A percentile compares a stretch with the other conserved stretches of the same genome.
phyloP scores from a whole-genome alignment of 2,113 vertebrate species.

The Xyrauchen texanus region DNA sequence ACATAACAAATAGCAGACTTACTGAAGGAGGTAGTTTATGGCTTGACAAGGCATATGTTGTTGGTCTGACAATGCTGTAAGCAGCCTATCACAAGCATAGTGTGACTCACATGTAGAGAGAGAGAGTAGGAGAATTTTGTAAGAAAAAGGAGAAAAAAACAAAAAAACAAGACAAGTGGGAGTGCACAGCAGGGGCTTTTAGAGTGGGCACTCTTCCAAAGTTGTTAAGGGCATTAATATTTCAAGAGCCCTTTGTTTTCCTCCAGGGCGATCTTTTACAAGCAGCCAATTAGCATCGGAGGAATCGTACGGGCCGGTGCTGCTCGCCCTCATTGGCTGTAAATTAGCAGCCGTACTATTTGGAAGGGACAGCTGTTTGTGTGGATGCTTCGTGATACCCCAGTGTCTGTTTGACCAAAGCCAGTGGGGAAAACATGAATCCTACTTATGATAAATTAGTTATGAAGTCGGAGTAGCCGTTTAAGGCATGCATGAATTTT shows the following conservation, averaged over 20 bases:
- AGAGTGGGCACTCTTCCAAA: constrained; percentile 67
- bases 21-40: constrained; percentile 39
- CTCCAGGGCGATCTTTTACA: constrained; percentile 70
- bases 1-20: constrained; percentile 33
- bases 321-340: constrained; percentile 62
- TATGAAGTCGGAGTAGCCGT: background rate
- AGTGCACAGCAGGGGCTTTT: constrained; percentile 48
- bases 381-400: constrained; percentile 56
- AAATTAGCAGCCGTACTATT: constrained; percentile 68
- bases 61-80: constrained; percentile 43
- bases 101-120: constrained; percentile 46
- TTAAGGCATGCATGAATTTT: background rate
- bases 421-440: constrained; percentile 35
- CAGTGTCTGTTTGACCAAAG: constrained; percentile 48
- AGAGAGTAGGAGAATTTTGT: constrained; percentile 36
- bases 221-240: constrained; percentile 76
- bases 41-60: constrained; percentile 48
- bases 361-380: constrained; percentile 65
- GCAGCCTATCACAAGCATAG: constrained; percentile 39
- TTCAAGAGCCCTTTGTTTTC: constrained; percentile 75
- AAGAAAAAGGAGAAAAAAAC: constrained; percentile 19
- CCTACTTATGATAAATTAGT: constrained; percentile 26
- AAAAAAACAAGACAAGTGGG: constrained; percentile 21
- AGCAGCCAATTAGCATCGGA: constrained; percentile 67
- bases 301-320: constrained; percentile 56